A percentile compares a stretch with the other conserved stretches of the same genome.
These are phyloP conservation scores for Scrobipalpa costella DNA, from an alignment of 2,888 invertebrate species.

Conservation along the genomic window DNA sequence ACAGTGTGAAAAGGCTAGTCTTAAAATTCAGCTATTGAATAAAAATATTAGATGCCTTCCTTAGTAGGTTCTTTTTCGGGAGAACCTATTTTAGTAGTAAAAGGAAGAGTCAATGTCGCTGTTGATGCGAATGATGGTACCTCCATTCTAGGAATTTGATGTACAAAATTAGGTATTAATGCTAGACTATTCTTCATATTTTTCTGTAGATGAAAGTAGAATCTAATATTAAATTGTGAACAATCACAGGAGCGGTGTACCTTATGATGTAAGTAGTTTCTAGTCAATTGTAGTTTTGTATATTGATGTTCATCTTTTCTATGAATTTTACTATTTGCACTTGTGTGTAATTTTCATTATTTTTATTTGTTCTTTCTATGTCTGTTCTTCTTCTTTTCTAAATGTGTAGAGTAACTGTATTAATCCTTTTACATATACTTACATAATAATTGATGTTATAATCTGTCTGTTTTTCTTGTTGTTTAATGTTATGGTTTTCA, in stretches of 20 bases:
- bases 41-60: too few relatives aligned
- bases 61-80: too few relatives aligned
- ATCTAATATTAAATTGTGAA: constrained; percentile 23
- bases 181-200: neutral
- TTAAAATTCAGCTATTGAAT: too few relatives aligned
- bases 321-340: neutral
- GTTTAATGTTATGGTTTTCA: too few relatives aligned
- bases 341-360: neutral
- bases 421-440: too few relatives aligned
- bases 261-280: constrained; percentile 40
- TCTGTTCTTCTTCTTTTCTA: neutral
- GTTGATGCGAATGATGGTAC: neutral
- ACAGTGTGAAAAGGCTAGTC: too few relatives aligned
- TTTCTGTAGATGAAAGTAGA: constrained; percentile 39
- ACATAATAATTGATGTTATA: too few relatives aligned
- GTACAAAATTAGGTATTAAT: neutral
- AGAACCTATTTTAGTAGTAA: too few relatives aligned
- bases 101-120: too few relatives aligned
- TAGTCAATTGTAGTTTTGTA: constrained; percentile 20
- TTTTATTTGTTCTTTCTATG: neutral
- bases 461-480: too few relatives aligned
- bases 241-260: constrained; percentile 28
- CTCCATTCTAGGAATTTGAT: neutral
- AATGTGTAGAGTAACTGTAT: neutral
- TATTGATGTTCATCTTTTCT: constrained; percentile 13